phyloP scores from a whole-genome alignment of 2,888 invertebrate species.

The Zeuzera pyrina region DNA sequence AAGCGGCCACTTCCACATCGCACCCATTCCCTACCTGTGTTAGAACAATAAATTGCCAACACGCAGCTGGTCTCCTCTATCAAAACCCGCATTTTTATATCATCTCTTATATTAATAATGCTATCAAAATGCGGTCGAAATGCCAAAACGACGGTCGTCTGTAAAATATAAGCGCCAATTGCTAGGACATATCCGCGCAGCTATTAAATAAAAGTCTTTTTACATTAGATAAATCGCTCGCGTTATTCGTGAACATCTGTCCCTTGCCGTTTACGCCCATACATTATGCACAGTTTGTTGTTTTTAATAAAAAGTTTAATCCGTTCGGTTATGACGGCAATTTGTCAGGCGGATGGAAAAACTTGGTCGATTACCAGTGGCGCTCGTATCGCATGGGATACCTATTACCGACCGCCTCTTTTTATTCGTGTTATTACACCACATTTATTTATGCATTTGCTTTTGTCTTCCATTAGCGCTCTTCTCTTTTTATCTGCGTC shows the following conservation, averaged over 20 bases:
- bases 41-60: conserved; percentile 48
- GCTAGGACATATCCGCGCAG: conserved; percentile 62
- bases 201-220: conserved; percentile 72
- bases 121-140: conserved; percentile 55
- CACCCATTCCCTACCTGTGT: conserved; percentile 36
- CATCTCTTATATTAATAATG: conserved; percentile 56
- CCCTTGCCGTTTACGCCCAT: conserved; percentile 68
- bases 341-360: conserved; percentile 70
- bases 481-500: conserved; percentile 40
- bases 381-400: conserved; percentile 30
- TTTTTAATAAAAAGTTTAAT: conserved; percentile 74
- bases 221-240: conserved; percentile 70
- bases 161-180: conserved; percentile 62
- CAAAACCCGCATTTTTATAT: conserved; percentile 61
- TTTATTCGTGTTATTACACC: conserved; percentile 57
- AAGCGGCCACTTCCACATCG: conserved; percentile 20
- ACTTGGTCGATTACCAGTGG: conserved; percentile 65
- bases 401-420: conserved; percentile 30
- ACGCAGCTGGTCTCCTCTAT: conserved; percentile 49
- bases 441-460: conserved; percentile 63
- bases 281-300: conserved; percentile 72
- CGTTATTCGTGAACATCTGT: conserved; percentile 70
- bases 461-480: conserved; percentile 66
- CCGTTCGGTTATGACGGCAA: conserved; percentile 70
- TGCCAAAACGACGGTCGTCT: conserved; percentile 52